Evolutionary conservation across 2,888 invertebrate species (phyloP), one percentile per base, ranked within the genome.

Genomic region (Tipula confusa): DNA sequence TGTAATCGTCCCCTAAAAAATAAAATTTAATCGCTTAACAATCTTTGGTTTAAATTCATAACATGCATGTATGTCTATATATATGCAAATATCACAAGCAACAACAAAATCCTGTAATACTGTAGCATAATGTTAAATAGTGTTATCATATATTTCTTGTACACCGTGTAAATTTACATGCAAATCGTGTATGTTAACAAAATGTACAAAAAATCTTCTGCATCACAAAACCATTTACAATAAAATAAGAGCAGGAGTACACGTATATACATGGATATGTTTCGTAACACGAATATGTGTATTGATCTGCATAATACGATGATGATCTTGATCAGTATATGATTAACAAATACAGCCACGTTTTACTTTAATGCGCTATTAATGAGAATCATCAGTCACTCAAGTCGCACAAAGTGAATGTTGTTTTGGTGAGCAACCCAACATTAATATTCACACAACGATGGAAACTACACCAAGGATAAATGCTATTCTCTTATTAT

Each of bases 101-200:
- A 64, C 18, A 64, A 18, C 2, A 64, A 64, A 64, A 64, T 9
- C 6, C 64, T 24, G 24, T 64, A 24, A 64, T 64, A 64, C 3
- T 80, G 15, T 80, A 80, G 29, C 80, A 80, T 29, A 80, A 80
- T 80, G 80, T 80, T 80, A 80, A 80, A 80, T 80, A 80, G 80
- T 80, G 80, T 80, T 80, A 80, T 80, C 80, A 31, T 29, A 80
- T 80, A 31, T 24, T 64, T 64, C 80, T n/a, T 82, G 82, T 82
- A 82, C 28, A 82, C 82, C 36, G 82, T 82, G 82, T 82, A 82
- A 82, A 38, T 82, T 7, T 82, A 82, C 82, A 82, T 38, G 38
- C 24, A 82, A 82, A 82, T 82, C 82, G 82, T 82, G 82, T 33
- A 82, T 82, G 38, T 82, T 36, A 24, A 82, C 82, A 15, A 80